Percentiles rank a stretch among this genome's conserved stretches.
phyloP scores from a whole-genome alignment of 2,113 vertebrate species.

The Ictidomys tridecemlineatus region DNA sequence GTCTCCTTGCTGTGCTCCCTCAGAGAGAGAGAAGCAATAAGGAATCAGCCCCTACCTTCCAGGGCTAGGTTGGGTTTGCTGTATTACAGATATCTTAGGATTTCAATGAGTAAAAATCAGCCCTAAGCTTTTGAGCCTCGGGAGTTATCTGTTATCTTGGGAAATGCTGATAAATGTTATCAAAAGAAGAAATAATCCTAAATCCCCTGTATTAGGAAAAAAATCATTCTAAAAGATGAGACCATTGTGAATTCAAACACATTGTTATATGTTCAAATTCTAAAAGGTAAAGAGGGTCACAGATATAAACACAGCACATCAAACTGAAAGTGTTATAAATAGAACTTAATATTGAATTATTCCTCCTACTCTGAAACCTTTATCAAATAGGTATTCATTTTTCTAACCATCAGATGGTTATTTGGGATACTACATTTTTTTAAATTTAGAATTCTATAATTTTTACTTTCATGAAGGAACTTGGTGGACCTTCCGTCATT shows the following conservation, averaged over 20 bases:
- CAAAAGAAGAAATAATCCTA: slow-evolving; percentile 61
- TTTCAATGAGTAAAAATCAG: slow-evolving; percentile 32
- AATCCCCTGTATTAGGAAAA: slow-evolving; percentile 54
- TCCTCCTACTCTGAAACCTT: not conserved
- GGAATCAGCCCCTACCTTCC: not conserved
- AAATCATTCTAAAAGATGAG: slow-evolving; percentile 32
- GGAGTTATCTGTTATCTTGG: slow-evolving; percentile 59
- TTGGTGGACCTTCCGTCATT: not conserved
- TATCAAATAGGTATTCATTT: not conserved
- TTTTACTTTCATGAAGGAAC: not conserved
- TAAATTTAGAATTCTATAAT: not conserved
- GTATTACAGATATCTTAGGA: slow-evolving; percentile 1
- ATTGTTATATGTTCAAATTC: slow-evolving; percentile 2
- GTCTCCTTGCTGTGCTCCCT: not conserved
- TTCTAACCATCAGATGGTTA: not conserved
- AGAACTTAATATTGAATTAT: not conserved
- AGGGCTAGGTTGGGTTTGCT: not conserved
- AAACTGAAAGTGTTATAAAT: not conserved
- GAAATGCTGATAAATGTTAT: slow-evolving; percentile 54
- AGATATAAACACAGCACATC: not conserved
- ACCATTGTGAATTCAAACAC: slow-evolving; percentile 27
- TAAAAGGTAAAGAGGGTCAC: not conserved
- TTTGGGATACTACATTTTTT: not conserved
- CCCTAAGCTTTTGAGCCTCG: not conserved
- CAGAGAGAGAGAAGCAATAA: not conserved